Percentiles rank a stretch among this genome's conserved stretches.
Conservation (phyloP, 2,888 invertebrate genomes). For the Oegoconia quadripuncta region DNA sequence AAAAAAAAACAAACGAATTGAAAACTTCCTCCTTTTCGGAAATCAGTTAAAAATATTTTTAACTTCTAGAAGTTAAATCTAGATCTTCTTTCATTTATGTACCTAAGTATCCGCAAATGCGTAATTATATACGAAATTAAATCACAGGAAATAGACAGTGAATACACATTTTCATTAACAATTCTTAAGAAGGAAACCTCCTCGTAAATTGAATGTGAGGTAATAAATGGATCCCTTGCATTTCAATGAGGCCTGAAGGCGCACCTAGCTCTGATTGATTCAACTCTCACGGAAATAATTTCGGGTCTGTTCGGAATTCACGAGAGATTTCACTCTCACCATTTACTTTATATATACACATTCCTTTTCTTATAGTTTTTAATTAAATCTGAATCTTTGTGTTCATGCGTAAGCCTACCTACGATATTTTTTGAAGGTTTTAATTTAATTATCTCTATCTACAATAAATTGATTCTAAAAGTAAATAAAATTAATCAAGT, state of each 20-base stretch:
- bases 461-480: too few relatives aligned
- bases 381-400: slow-evolving; percentile 42
- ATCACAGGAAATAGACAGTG: slow-evolving; percentile 2
- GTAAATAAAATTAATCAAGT: too few relatives aligned
- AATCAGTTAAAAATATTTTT: too few relatives aligned
- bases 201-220: slow-evolving; percentile 58
- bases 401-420: slow-evolving; percentile 21
- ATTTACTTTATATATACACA: slow-evolving; percentile 46
- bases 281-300: slow-evolving; percentile 57
- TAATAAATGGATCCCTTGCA: slow-evolving; percentile 67
- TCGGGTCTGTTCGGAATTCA: slow-evolving; percentile 52
- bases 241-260: slow-evolving; percentile 58
- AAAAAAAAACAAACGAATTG: too few relatives aligned
- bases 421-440: too few relatives aligned
- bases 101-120: too few relatives aligned
- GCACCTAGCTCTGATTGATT: slow-evolving; percentile 60
- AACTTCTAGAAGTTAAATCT: too few relatives aligned
- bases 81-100: too few relatives aligned
- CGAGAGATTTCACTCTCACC: slow-evolving; percentile 42
- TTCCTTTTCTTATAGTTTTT: slow-evolving; percentile 45
- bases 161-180: slow-evolving; percentile 35
- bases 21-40: too few relatives aligned
- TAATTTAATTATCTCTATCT: too few relatives aligned
- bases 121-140: too few relatives aligned
- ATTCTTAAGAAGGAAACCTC: slow-evolving; percentile 44